A percentile compares a stretch with the other conserved stretches of the same genome.
Conservation (phyloP, 2,797 vertebrate species). For the Mastacembelus armatus region DNA sequence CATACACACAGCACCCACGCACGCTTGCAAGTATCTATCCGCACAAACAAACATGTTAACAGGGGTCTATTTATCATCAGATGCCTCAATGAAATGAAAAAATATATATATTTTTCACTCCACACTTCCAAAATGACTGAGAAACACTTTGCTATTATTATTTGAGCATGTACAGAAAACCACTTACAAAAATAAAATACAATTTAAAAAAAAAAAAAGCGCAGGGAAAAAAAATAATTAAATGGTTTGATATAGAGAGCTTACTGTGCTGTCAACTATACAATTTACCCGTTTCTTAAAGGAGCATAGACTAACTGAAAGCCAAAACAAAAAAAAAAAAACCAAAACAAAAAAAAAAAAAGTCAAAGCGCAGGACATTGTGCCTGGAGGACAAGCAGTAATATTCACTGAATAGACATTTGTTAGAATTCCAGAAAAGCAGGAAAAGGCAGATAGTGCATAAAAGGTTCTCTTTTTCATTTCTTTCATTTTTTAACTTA, state of each 20-base stretch:
- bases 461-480: conserved; percentile 82
- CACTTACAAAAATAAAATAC: conserved; percentile 72
- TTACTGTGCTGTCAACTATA: conserved; percentile 86
- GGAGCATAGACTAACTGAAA: conserved; percentile 77
- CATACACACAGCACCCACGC: conserved; percentile 61
- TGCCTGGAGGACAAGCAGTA: conserved; percentile 79
- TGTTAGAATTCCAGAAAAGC: conserved; percentile 89
- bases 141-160: conserved; percentile 64
- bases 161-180: conserved; percentile 74
- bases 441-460: conserved; percentile 91
- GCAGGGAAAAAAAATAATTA: conserved; percentile 68
- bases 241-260: conserved; percentile 82
- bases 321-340: conserved; percentile 17
- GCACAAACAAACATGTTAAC: conserved; percentile 63
- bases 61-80: conserved; percentile 46
- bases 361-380: conserved; percentile 67
- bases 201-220: conserved; percentile 69
- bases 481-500: conserved; percentile 85
- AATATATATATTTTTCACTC: conserved; percentile 36
- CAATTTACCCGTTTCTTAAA: conserved; percentile 88
- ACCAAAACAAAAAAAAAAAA: conserved; percentile 37
- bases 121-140: conserved; percentile 60
- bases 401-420: conserved; percentile 82
- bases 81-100: conserved; percentile 44
- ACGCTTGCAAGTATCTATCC: conserved; percentile 54